Percentiles rank a stretch among this genome's conserved stretches.
Evolutionary conservation across 2,113 vertebrate genomes (phyloP).

Genomic region (Hyaena hyaena): DNA sequence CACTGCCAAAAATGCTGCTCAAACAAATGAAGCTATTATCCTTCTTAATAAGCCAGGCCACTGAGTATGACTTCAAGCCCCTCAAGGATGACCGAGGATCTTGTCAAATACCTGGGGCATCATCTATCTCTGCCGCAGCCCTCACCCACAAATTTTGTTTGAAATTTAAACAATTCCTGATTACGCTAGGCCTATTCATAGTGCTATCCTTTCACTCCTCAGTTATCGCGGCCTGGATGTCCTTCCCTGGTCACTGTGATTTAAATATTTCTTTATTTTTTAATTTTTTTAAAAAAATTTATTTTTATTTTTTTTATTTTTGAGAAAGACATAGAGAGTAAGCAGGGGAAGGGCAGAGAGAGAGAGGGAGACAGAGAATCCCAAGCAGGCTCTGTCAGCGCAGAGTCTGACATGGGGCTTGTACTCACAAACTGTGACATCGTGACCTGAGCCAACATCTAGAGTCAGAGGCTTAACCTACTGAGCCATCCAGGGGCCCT

Average conservation of each 20-base stretch:
- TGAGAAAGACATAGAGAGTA: no score
- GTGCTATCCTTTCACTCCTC: not conserved
- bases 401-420: no score
- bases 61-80: not conserved
- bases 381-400: no score
- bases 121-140: not conserved
- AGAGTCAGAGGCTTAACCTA: no score
- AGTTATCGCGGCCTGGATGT: not conserved
- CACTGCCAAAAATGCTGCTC: not conserved
- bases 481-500: no score
- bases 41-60: conserved; percentile 18
- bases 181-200: not conserved
- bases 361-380: no score
- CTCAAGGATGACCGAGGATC: not conserved
- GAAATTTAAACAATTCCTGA: not conserved
- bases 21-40: conserved; percentile 34
- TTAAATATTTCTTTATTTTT: not conserved
- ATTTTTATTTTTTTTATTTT: no score
- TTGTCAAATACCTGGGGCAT: not conserved
- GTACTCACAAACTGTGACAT: no score
- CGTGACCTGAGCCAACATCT: no score
- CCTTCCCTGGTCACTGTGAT: not conserved
- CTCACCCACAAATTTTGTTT: not conserved
- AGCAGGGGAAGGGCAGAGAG: no score
- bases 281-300: no score